Conservation (phyloP, 2,113 vertebrate genomes). For the Asarcornis scutulata region DNA sequence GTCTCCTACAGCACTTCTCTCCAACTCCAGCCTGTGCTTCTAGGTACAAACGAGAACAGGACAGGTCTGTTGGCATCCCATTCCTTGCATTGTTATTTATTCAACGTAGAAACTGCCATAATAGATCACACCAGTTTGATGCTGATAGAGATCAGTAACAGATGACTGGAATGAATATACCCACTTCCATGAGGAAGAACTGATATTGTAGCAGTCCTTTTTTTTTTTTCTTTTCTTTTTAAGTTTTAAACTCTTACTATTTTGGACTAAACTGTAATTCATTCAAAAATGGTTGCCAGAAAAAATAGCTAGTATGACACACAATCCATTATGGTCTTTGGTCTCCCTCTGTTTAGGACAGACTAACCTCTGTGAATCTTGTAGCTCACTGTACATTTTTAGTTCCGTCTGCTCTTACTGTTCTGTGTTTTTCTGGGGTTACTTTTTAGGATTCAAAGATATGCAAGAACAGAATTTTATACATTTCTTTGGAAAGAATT, state of each 20-base stretch:
- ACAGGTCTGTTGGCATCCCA: background rate
- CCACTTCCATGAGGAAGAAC: background rate
- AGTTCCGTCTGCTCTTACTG: background rate
- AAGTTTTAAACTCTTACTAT: background rate
- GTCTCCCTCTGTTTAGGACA: background rate
- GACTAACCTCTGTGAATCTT: background rate
- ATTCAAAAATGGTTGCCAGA: background rate
- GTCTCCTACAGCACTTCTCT: rapidly evolving
- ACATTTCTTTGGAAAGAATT: background rate
- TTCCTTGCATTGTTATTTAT: background rate
- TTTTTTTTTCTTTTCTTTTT: background rate
- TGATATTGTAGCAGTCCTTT: background rate
- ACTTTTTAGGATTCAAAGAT: background rate
- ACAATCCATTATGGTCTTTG: background rate
- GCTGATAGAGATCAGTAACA: background rate
- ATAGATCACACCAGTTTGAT: background rate
- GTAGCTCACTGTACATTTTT: background rate
- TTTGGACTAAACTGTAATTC: background rate
- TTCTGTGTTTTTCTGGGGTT: background rate
- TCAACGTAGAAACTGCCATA: background rate
- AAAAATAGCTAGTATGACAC: background rate
- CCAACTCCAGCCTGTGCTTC: background rate
- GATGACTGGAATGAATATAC: background rate
- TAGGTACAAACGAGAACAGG: background rate
- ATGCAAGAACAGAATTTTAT: background rate